Conservation (phyloP, 2,888 invertebrate genomes). For the Aplocera efformata region DNA sequence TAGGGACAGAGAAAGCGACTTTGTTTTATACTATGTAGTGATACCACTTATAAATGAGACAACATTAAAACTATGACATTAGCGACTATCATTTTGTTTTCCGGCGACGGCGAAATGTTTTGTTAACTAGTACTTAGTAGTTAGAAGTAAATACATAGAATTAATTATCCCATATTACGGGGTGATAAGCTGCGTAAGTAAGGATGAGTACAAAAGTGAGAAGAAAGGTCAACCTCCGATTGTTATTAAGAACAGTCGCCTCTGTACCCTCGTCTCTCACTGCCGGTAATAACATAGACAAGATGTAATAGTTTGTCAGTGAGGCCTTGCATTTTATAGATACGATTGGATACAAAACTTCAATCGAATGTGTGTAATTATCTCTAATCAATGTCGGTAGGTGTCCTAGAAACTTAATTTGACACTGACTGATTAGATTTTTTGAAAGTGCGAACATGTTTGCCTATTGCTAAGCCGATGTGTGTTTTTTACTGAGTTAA, state of each 20-base stretch:
- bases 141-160: too few relatives aligned
- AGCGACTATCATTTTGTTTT: too few relatives aligned
- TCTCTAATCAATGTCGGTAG: conserved; percentile 11
- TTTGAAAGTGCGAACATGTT: conserved; percentile 9
- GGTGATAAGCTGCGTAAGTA: too few relatives aligned
- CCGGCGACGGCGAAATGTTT: too few relatives aligned
- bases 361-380: conserved; percentile 13
- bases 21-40: too few relatives aligned
- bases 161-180: too few relatives aligned
- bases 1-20: too few relatives aligned
- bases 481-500: background rate
- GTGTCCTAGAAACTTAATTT: conserved; percentile 19
- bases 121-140: too few relatives aligned
- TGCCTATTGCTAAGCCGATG: background rate
- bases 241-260: background rate
- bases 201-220: too few relatives aligned
- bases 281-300: conserved; percentile 39
- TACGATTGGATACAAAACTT: conserved; percentile 13
- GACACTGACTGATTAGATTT: conserved; percentile 10
- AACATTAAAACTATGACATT: too few relatives aligned
- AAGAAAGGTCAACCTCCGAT: too few relatives aligned
- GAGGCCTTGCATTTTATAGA: conserved; percentile 44
- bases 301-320: conserved; percentile 39
- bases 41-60: too few relatives aligned
- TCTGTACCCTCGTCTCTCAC: conserved; percentile 27